Conservation (phyloP, 1,140 invertebrate genomes). For the Chymomyza costata region DNA sequence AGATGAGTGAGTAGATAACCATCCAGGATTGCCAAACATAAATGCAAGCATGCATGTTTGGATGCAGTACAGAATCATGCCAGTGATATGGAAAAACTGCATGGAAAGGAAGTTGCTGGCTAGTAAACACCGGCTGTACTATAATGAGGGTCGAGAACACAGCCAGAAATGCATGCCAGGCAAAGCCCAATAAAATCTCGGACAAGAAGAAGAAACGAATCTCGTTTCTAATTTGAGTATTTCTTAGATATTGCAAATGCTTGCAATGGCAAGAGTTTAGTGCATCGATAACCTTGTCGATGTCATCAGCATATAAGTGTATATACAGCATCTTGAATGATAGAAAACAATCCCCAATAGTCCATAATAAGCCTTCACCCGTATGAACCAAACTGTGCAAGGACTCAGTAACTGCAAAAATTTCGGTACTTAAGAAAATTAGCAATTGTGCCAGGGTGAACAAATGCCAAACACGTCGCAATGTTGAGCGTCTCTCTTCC, state of each 20-base stretch:
- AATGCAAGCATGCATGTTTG: conserved; percentile 2
- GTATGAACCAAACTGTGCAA: conserved; percentile 17
- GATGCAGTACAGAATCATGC: conserved; percentile 28
- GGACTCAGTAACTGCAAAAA: conserved; percentile 5
- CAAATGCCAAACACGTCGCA: conserved; percentile 16
- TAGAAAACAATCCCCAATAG: conserved; percentile 20
- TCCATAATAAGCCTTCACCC: conserved; percentile 32
- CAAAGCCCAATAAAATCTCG: not conserved
- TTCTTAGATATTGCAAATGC: too few species aligned
- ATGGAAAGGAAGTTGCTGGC: conserved; percentile 35
- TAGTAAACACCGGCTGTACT: conserved; percentile 22
- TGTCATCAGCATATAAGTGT: conserved; percentile 7
- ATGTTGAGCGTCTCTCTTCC: not conserved
- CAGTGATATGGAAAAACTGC: conserved; percentile 23
- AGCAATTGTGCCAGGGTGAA: not conserved
- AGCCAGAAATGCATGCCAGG: conserved; percentile 2
- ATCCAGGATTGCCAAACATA: conserved; percentile 14
- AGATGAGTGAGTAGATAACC: conserved; percentile 7
- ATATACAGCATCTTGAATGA: conserved; percentile 6
- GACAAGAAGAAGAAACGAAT: conserved; percentile 6
- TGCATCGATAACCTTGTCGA: conserved; percentile 22
- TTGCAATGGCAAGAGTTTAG: conserved; percentile 18
- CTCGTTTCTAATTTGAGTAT: conserved; percentile 1
- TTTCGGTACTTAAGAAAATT: not conserved
- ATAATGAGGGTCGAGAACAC: conserved; percentile 11